Percentiles rank a stretch among this genome's conserved stretches.
These are phyloP conservation scores for Cotesia congregata DNA, from an alignment of 2,888 invertebrate genomes.

Conservation along the genomic window DNA sequence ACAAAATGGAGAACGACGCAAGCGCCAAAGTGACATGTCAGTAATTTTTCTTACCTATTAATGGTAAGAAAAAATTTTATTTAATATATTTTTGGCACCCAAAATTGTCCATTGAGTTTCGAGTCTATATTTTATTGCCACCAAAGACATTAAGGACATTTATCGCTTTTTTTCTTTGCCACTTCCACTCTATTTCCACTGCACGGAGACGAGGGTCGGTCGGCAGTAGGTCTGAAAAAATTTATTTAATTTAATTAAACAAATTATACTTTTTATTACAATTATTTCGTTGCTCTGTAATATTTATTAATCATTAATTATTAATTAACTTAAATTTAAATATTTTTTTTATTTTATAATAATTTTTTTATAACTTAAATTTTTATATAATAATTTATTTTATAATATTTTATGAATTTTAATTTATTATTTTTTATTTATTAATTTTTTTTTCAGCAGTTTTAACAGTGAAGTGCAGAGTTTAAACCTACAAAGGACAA, in stretches of 20 bases:
- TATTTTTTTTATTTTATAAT: background rate
- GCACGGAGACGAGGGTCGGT: conserved; percentile 55
- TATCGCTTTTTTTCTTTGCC: conserved; percentile 45
- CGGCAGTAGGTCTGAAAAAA: conserved; percentile 36
- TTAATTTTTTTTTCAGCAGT: conserved; percentile 44
- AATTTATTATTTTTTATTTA: conserved; percentile 24
- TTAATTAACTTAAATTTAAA: background rate
- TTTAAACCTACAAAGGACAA: conserved; percentile 49
- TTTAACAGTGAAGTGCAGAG: conserved; percentile 39
- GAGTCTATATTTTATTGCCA: conserved; percentile 29
- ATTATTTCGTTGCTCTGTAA: background rate
- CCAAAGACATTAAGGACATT: conserved; percentile 43
- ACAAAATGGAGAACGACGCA: background rate
- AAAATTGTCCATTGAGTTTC: conserved; percentile 21
- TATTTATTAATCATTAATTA: background rate
- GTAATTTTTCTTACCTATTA: background rate
- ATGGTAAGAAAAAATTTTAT: background rate
- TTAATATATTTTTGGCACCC: background rate
- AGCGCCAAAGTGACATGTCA: background rate
- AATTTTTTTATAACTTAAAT: too few species aligned
- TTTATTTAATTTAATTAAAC: conserved; percentile 28
- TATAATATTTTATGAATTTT: too few species aligned
- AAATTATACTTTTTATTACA: background rate
- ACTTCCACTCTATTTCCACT: conserved; percentile 60
- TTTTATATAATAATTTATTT: too few species aligned